These are phyloP conservation scores for Lates japonicus DNA, from an alignment of 2,797 vertebrate species.

Conservation along the genomic window DNA sequence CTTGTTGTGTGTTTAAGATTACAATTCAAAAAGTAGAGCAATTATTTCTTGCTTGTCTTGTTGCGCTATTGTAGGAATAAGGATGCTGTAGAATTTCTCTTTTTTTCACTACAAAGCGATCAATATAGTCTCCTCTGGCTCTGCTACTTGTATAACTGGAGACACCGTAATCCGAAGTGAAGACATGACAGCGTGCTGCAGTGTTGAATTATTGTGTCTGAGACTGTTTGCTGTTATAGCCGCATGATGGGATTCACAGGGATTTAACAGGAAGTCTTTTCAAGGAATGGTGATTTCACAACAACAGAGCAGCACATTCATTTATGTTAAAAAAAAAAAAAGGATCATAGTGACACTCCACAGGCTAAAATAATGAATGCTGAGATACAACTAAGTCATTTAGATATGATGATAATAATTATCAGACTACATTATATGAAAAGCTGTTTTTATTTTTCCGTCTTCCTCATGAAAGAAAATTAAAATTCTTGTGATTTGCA, in stretches of 20 bases:
- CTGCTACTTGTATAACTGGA: constrained; percentile 39
- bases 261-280: constrained; percentile 60
- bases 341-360: constrained; percentile 8
- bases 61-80: constrained; percentile 2
- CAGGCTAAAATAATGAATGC: constrained; percentile 27
- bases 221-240: constrained; percentile 54
- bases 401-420: neutral
- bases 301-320: constrained; percentile 33
- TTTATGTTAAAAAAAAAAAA: constrained; percentile 17
- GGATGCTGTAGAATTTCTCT: constrained; percentile 12
- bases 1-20: constrained; percentile 16
- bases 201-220: constrained; percentile 59
- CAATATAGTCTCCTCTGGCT: constrained; percentile 17
- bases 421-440: neutral
- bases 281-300: constrained; percentile 55
- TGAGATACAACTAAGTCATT: constrained; percentile 6
- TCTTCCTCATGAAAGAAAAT: neutral
- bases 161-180: constrained; percentile 61
- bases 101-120: constrained; percentile 24
- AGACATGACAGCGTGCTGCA: constrained; percentile 54
- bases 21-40: neutral
- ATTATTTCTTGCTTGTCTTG: neutral
- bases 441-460: neutral
- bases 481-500: neutral
- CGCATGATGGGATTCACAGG: constrained; percentile 57